A percentile compares a stretch with the other conserved stretches of the same genome.
These are phyloP conservation scores for Erpobdella octoculata DNA, from an alignment of 2,888 invertebrate species.

Conservation along the genomic window DNA sequence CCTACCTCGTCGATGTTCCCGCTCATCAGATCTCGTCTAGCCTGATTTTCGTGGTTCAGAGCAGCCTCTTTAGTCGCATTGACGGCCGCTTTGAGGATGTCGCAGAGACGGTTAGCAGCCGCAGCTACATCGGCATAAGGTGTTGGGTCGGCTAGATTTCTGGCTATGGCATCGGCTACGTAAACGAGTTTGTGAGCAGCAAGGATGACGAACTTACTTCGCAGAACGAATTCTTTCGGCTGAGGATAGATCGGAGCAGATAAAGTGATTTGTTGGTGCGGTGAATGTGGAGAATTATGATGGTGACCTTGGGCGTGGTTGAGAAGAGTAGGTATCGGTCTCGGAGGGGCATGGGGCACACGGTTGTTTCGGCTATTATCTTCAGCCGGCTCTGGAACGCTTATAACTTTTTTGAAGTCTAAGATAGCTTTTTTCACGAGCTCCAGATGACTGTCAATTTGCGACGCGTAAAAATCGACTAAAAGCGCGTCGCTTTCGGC, in stretches of 20 bases:
- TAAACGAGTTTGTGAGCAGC: slow-evolving; percentile 86
- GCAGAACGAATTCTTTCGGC: slow-evolving; percentile 81
- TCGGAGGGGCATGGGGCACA: neutral
- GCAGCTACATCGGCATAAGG: slow-evolving; percentile 77
- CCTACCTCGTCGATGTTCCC: neutral
- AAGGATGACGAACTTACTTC: slow-evolving; percentile 86
- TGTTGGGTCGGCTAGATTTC: slow-evolving; percentile 67
- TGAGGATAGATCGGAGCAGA: slow-evolving; percentile 54
- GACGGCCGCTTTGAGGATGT: slow-evolving; percentile 61
- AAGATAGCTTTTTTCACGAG: slow-evolving; percentile 69
- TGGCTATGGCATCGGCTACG: slow-evolving; percentile 84
- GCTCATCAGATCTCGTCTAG: neutral
- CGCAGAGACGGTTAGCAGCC: slow-evolving; percentile 70
- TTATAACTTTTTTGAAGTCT: slow-evolving; percentile 14
- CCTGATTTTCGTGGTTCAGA: slow-evolving; percentile 48
- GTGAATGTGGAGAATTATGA: too few species aligned
- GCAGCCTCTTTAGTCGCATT: slow-evolving; percentile 82
- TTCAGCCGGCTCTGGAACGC: neutral
- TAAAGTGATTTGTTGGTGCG: neutral
- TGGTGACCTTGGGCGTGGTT: slow-evolving; percentile 73
- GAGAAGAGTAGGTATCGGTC: neutral
- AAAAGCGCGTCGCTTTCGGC: slow-evolving; percentile 68
- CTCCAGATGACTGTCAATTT: slow-evolving; percentile 74
- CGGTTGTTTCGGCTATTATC: neutral
- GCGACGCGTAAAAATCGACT: slow-evolving; percentile 76